phyloP scores from a whole-genome alignment of 2,113 vertebrate genomes.

The Choloepus hoffmanni region DNA sequence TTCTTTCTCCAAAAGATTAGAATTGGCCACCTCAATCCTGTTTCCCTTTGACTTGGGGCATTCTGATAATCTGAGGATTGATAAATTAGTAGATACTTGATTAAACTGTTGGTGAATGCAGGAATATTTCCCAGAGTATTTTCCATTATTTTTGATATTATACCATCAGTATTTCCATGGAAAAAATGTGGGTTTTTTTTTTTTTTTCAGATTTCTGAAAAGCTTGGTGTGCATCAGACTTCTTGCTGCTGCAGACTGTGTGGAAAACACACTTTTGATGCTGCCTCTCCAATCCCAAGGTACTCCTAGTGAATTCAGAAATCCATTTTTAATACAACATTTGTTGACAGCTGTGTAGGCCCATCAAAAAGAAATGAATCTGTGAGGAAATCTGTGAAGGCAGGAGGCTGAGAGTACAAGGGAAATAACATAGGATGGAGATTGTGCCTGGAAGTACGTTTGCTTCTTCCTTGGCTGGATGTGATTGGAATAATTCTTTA shows the following conservation, averaged over 20 bases:
- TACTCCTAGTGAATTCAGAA: conserved; percentile 21
- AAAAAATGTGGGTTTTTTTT: not conserved
- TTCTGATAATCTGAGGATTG: not conserved
- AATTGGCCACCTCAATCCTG: not conserved
- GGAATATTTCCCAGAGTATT: not conserved
- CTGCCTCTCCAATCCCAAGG: not conserved
- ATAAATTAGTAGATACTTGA: not conserved
- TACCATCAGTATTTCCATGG: not conserved
- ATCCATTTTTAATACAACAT: conserved; percentile 25
- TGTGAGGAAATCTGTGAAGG: not conserved
- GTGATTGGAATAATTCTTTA: not conserved
- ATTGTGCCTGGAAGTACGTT: not conserved
- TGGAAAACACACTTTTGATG: not conserved
- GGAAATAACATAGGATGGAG: not conserved
- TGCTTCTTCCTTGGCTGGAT: not conserved
- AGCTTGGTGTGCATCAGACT: not conserved
- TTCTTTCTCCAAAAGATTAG: not conserved
- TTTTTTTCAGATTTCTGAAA: conserved; percentile 36
- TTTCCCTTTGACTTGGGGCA: not conserved
- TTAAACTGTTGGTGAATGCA: not conserved
- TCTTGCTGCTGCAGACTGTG: not conserved
- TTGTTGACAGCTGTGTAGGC: conserved; percentile 51
- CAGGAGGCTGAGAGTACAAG: not conserved
- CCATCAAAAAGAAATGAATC: conserved; percentile 52
- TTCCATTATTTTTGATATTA: not conserved